These are phyloP conservation scores for Anguilla pacifica DNA, from an alignment of 2,797 vertebrate species.

Conservation along the genomic window DNA sequence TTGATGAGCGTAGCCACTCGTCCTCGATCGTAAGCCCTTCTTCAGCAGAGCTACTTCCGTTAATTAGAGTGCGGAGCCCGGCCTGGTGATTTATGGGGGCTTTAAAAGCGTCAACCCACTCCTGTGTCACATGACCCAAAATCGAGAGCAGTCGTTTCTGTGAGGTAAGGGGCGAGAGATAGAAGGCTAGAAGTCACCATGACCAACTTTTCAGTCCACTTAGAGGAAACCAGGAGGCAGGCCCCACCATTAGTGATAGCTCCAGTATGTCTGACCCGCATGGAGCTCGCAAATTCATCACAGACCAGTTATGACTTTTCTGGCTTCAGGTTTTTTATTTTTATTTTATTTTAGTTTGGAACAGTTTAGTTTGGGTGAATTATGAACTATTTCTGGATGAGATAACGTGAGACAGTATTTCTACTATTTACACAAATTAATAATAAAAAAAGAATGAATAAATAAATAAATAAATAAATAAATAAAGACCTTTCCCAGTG, in stretches of 20 bases:
- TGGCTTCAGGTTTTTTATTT: neutral
- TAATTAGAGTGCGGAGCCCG: conserved; percentile 17
- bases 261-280: neutral
- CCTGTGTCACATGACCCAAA: neutral
- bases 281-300: neutral
- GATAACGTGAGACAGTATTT: neutral
- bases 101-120: conserved; percentile 8
- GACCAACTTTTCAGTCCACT: neutral
- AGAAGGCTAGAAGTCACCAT: neutral
- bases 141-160: neutral
- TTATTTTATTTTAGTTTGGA: neutral
- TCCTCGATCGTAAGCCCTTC: neutral
- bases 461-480: neutral
- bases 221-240: neutral
- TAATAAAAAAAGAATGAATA: neutral
- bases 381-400: neutral
- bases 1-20: conserved; percentile 24
- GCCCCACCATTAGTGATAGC: neutral
- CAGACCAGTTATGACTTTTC: neutral
- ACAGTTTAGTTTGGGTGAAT: neutral
- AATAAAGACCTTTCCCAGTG: neutral
- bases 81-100: neutral
- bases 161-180: neutral
- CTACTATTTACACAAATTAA: neutral
- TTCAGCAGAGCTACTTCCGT: conserved; percentile 6